phyloP scores from a whole-genome alignment of 2,113 vertebrate genomes.

The Stigmatopora argus region DNA sequence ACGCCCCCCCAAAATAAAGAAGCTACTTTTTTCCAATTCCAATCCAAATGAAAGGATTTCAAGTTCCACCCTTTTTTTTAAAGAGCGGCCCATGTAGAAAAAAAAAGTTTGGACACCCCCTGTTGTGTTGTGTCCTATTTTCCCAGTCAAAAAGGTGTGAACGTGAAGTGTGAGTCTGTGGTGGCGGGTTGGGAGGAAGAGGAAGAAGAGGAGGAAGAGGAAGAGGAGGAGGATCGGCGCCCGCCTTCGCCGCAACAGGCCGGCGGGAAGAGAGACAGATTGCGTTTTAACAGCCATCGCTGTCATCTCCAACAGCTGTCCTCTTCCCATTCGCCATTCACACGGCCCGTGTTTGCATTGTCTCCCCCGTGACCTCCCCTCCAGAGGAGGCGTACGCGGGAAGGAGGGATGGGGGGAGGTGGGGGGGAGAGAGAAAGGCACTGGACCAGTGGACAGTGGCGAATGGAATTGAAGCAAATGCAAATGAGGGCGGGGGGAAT shows the following conservation, averaged over 20 bases:
- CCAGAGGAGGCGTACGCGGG: conserved; percentile 17
- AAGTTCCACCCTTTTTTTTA: too few relatives aligned
- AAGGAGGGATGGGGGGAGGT: neutral
- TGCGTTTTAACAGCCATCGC: conserved; percentile 76
- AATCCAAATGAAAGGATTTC: too few relatives aligned
- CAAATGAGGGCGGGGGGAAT: conserved; percentile 33
- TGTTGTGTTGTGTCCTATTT: too few relatives aligned
- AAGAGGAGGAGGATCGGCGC: neutral
- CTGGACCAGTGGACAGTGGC: conserved; percentile 33
- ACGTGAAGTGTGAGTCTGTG: neutral
- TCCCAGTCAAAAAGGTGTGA: neutral
- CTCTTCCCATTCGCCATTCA: conserved; percentile 74
- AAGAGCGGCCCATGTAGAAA: too few relatives aligned
- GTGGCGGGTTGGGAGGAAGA: too few relatives aligned
- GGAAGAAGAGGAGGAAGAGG: neutral
- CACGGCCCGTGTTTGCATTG: conserved; percentile 71
- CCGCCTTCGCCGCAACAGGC: conserved; percentile 56
- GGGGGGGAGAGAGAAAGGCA: neutral
- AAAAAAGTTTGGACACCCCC: too few relatives aligned
- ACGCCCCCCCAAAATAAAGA: too few relatives aligned
- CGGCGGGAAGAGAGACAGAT: conserved; percentile 72
- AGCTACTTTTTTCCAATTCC: too few relatives aligned
- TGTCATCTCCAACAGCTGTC: conserved; percentile 81
- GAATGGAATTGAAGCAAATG: conserved; percentile 42
- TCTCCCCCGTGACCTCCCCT: conserved; percentile 67